A percentile compares a stretch with the other conserved stretches of the same genome.
Conservation (phyloP, 2,888 invertebrate genomes). For the Drosophila dives region DNA sequence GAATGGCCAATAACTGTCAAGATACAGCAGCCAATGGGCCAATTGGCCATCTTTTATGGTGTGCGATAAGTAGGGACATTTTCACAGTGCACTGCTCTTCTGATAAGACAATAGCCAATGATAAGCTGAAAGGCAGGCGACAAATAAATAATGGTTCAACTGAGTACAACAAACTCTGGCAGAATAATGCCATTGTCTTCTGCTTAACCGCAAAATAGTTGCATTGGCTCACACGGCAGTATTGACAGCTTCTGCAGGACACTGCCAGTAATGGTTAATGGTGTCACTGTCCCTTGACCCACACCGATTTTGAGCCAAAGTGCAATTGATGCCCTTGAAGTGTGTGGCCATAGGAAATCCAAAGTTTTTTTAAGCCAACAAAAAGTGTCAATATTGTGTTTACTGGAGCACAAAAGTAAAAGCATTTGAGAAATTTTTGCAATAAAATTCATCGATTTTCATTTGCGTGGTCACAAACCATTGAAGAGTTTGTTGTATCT, state of each 20-base stretch:
- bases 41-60: slow-evolving; percentile 42
- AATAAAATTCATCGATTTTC: slow-evolving; percentile 75
- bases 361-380: slow-evolving; percentile 19
- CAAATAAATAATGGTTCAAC: slow-evolving; percentile 47
- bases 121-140: slow-evolving; percentile 25
- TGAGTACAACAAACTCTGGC: slow-evolving; percentile 42
- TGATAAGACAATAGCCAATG: slow-evolving; percentile 53
- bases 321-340: slow-evolving; percentile 33
- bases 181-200: slow-evolving; percentile 63
- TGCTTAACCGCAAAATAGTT: slow-evolving; percentile 64
- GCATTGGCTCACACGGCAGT: slow-evolving; percentile 41
- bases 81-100: slow-evolving; percentile 62
- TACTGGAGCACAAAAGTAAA: slow-evolving; percentile 28
- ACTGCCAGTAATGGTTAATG: slow-evolving; percentile 74
- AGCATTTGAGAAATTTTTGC: slow-evolving; percentile 34
- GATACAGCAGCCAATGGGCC: slow-evolving; percentile 20
- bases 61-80: slow-evolving; percentile 42
- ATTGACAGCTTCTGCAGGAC: slow-evolving; percentile 1
- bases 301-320: slow-evolving; percentile 16
- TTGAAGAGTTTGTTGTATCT: slow-evolving; percentile 23
- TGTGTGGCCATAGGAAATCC: slow-evolving; percentile 12
- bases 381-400: slow-evolving; percentile 7
- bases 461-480: slow-evolving; percentile 29
- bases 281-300: slow-evolving; percentile 61
- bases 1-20: slow-evolving; percentile 4